Evolutionary conservation across 2,888 invertebrate genomes (phyloP), one percentile per base, ranked within the genome.

Genomic region (Cylloceria caligata): DNA sequence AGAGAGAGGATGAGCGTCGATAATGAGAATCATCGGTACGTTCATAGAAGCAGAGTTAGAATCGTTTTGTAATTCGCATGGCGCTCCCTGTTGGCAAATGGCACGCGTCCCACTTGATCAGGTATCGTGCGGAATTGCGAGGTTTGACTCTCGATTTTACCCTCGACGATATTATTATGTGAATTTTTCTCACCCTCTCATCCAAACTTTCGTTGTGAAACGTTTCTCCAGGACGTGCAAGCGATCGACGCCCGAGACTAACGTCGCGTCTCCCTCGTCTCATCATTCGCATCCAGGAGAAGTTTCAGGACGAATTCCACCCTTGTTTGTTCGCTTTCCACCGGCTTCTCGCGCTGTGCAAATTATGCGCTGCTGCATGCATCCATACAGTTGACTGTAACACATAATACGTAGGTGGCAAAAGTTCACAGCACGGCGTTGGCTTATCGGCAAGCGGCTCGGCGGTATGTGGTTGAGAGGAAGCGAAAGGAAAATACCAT

Each of bases 381-480:
- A 52, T 57, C 27, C 55, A 65, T 36, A 16, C 52, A 24, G 52
- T 13, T 24, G 21, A 21, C 52, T 24, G 52, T 21, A 13, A 24
- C 52, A 34, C 39, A 78, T 67, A 78, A 60, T 67, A 65, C 57
- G 52, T 57, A 45, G 62, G 69, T 49, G 39, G 11, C 21, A 49
- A 45, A 11, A 65, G 73, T 62, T 67, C 67, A 72, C 62, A 42
- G 69, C 69, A 52, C 34, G 60, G 55, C 57, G n/a, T 36, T n/a
- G 47, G 75, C 75, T 79, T 82, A 82, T 79, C 82, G 79, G 72
- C 75, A 79, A 57, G 77, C 62, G 55, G 67, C 24, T 5, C 11
- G 36, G 19, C 1, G 24, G 30, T 47, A 0, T 42, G 60, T 36
- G 52, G 21, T 55, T 55, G 60, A 21, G 60, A 75, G 52, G 69